These are phyloP conservation scores for Conops quadrifasciatus DNA, from an alignment of 2,888 invertebrate genomes.

Conservation along the genomic window DNA sequence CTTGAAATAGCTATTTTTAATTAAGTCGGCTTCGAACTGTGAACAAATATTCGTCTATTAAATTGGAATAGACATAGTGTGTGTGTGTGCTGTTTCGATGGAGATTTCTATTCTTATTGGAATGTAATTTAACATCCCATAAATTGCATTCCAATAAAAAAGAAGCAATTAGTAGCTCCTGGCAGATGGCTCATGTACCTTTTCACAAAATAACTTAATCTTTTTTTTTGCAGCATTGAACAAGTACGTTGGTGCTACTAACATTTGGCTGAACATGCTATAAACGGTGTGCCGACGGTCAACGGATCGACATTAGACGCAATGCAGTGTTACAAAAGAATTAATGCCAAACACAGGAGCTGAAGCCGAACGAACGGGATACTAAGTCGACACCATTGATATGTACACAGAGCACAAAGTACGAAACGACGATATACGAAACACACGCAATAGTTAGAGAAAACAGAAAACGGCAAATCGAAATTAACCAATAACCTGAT, in stretches of 20 bases:
- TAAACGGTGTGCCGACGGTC: background rate
- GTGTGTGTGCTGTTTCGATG: no score
- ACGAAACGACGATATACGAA: background rate
- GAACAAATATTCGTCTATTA: background rate
- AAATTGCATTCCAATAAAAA: no score
- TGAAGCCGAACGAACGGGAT: background rate
- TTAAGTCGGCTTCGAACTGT: constrained; percentile 26
- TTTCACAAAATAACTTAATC: background rate
- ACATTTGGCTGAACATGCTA: background rate
- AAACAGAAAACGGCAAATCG: background rate
- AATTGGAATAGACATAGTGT: no score
- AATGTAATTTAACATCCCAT: no score
- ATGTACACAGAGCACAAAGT: constrained; percentile 8
- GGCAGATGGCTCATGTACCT: no score
- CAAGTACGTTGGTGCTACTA: background rate
- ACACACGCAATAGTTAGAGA: background rate
- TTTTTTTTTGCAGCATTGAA: constrained; percentile 6
- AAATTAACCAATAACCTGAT: background rate
- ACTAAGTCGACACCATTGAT: background rate
- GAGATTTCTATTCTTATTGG: no score
- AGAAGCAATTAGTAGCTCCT: no score
- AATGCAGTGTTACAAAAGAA: background rate
- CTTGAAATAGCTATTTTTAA: constrained; percentile 35
- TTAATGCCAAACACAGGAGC: constrained; percentile 17
- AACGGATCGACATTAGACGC: background rate